phyloP scores from a whole-genome alignment of 1,140 invertebrate genomes.

The Laupala kohalensis region DNA sequence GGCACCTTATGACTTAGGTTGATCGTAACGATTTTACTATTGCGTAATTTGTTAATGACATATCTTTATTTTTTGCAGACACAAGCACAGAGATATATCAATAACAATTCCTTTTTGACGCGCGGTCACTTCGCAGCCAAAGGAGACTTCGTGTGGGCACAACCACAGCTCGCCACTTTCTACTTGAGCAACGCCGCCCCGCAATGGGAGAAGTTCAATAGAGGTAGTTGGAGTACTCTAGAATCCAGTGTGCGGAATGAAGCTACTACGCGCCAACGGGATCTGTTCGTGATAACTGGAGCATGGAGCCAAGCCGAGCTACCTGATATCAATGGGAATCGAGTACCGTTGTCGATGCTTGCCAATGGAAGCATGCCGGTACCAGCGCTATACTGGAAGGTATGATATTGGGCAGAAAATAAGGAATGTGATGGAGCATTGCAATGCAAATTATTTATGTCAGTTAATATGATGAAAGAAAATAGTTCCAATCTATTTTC shows the following conservation, averaged over 20 bases:
- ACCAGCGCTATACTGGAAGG: conserved; percentile 45
- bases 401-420: too few species aligned
- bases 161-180: conserved; percentile 28
- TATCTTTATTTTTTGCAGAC: too few species aligned
- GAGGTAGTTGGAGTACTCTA: conserved; percentile 31
- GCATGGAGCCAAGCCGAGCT: conserved; percentile 22
- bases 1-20: too few species aligned
- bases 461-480: too few species aligned
- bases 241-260: conserved; percentile 9
- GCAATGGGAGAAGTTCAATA: conserved; percentile 34
- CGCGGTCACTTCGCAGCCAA: conserved; percentile 31
- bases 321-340: conserved; percentile 22
- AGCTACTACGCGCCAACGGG: neutral
- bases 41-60: too few species aligned
- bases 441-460: too few species aligned
- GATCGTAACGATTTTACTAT: too few species aligned
- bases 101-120: conserved; percentile 20
- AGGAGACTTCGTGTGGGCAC: conserved; percentile 27
- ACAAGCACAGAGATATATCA: too few species aligned
- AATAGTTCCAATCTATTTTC: too few species aligned
- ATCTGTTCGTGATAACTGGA: conserved; percentile 23
- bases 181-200: conserved; percentile 32
- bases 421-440: too few species aligned
- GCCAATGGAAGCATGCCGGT: conserved; percentile 32
- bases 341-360: conserved; percentile 33